Evolutionary conservation across 1,140 invertebrate species (phyloP), one percentile per base, ranked within the genome.

Genomic region (Cherax quadricarinatus): DNA sequence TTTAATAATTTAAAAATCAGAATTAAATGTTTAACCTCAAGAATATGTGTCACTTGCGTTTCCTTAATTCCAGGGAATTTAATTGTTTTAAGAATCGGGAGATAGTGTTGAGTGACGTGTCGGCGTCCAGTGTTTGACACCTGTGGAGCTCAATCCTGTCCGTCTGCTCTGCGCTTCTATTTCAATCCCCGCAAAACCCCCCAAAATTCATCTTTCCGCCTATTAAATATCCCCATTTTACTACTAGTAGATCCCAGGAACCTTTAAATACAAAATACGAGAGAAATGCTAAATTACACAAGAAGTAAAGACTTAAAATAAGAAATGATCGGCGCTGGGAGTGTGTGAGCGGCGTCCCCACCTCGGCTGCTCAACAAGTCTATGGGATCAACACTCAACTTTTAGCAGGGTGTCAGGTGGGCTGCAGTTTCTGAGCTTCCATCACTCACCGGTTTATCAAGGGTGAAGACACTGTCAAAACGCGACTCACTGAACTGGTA

Each of bases 361-460:
- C 49, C 30, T 51, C 53, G 60, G 9, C 73, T 21, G 4, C n/a
- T 14, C n/a, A 4, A 24, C 16, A 21, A 18, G 6, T 70, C 89
- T 91, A 91, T 84, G 89, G 89, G 62, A 48, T 79, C 18, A 62
- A 81, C 84, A 91, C 89, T 60, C 84, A 89, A 84, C 62, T 84
- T 84, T 73, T 82, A 48, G 57, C 24, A 10, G 48, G 18, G 7
- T 30, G 14, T 10, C 48, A 51, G 21, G 24, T 51, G 53, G 57
- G 75, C 30, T 78, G 73, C 51, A 88, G 86, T 86, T 66, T 88
- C 86, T 88, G 30, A 48, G 49, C 73, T 60, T 79, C 10, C 53
- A 80, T 80, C 60, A 24, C 49, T 80, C 86, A 88, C 86, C 57
- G 21, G 4, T 80, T 75, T 70, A 81, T 83, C 62, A 82, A 30